Base-by-base conservation (phyloP, 2,888 invertebrate species). In the Trissolcus japonicus region DNA sequence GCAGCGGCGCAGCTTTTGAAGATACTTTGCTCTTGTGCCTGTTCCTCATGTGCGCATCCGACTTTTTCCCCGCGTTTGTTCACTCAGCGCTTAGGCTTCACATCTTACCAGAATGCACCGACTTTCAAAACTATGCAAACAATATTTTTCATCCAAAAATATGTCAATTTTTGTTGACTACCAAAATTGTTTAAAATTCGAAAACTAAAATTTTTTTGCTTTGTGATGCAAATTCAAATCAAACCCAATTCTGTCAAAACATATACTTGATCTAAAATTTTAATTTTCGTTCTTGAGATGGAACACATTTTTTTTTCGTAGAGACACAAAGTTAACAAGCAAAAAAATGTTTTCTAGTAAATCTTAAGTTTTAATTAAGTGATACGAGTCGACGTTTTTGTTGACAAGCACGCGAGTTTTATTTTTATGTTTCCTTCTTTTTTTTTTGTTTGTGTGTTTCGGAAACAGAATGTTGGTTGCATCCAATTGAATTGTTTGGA, bases 1-100 rank as follows among this genome's bases (percentile, higher is more conserved):
- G 78, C 77, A 74, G 78, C 80, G 79, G 79, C 80, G 63, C 74
- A 19, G 69, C 80, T 80, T 81, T 81, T 81, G 79, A 81, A 78
- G 80, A 74, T 62, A 41, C 61, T 17, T 71, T 51, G n/a, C 46
- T 29, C 50, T 59, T 51, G 71, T 51, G 63, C 59, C 46, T n/a
- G 68, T 57, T 50, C 17, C 59, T 59, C 61, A 46, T 46, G 35
- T 35, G 46, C 14, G 16, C 46, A 46, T 16, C 41, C 29, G 14
- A 46, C 57, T 41, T 48, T 54, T 53, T 68, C 9, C 6, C 61
- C 7, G 35, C 46, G 51, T 60, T 69, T 71, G 61, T 43, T 61
- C 40, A 25, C 46, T 72, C 51, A 46, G 29, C 43, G 43, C 57
- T 55, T 54, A 50, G 50, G 21, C 43, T 50, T 57, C 66, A 55